Percentiles rank a stretch among this genome's conserved stretches.
These are phyloP conservation scores for Yponomeuta plumbellus DNA, from an alignment of 2,888 invertebrate genomes.

Conservation along the genomic window DNA sequence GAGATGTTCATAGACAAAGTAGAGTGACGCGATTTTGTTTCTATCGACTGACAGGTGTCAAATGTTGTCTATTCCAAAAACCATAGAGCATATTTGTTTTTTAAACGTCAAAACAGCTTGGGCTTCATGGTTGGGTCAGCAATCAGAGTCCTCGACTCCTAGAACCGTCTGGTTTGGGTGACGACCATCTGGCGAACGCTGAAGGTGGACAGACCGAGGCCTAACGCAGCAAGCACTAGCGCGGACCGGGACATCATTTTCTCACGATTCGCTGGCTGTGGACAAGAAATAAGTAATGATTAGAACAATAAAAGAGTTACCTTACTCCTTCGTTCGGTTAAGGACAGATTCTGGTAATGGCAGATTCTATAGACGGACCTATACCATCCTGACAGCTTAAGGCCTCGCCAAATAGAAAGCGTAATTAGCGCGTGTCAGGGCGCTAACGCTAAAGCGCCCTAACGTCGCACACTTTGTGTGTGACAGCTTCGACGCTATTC, in stretches of 20 bases:
- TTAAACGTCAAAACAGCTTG: not conserved
- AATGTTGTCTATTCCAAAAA: slow-evolving; percentile 11
- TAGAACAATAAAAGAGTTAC: not conserved
- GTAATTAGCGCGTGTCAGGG: no score
- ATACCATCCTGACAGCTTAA: no score
- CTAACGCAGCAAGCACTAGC: slow-evolving; percentile 73
- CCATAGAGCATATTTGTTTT: slow-evolving; percentile 14
- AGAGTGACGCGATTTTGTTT: slow-evolving; percentile 43
- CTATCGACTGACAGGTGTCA: slow-evolving; percentile 27
- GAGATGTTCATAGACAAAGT: slow-evolving; percentile 14
- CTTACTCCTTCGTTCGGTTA: no score
- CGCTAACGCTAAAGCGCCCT: no score
- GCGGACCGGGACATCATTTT: slow-evolving; percentile 77
- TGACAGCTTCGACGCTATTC: no score
- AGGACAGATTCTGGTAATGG: no score
- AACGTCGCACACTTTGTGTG: no score
- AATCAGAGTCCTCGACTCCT: slow-evolving; percentile 21
- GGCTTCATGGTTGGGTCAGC: not conserved
- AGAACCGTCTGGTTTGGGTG: slow-evolving; percentile 61
- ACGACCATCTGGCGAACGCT: slow-evolving; percentile 79
- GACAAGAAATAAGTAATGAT: slow-evolving; percentile 1
- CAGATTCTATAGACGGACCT: no score
- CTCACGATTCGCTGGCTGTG: slow-evolving; percentile 69
- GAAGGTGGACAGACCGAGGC: slow-evolving; percentile 78
- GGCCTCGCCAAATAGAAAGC: no score